A percentile compares a stretch with the other conserved stretches of the same genome.
Evolutionary conservation across 2,113 vertebrate genomes (phyloP).

Genomic region (Trogon surrucura): DNA sequence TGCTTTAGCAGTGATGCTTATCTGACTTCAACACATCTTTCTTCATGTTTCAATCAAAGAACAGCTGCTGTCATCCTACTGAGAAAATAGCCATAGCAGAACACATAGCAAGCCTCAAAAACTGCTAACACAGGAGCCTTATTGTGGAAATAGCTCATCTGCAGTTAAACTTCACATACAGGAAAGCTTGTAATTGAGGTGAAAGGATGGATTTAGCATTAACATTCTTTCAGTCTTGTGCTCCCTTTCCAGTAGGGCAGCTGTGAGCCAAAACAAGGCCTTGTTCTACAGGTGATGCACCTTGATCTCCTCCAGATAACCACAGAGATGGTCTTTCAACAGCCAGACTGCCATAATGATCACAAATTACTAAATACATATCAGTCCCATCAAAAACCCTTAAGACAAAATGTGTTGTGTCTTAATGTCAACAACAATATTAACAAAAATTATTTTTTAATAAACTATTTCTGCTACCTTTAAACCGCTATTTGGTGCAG

Average conservation of each 20-base stretch:
- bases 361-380: not conserved
- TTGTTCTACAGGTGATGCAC: not conserved
- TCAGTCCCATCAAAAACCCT: not conserved
- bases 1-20: conserved; percentile 71
- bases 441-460: not conserved
- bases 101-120: conserved; percentile 5
- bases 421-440: not conserved
- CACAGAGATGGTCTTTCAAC: not conserved
- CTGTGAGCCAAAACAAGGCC: not conserved
- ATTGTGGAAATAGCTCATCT: conserved; percentile 38
- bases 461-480: not conserved
- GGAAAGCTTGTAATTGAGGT: not conserved
- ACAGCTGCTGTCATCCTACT: conserved; percentile 63
- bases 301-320: not conserved
- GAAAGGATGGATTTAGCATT: not conserved
- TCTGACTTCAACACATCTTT: conserved; percentile 77
- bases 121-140: conserved; percentile 30
- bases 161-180: conserved; percentile 2
- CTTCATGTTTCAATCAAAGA: conserved; percentile 78
- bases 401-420: not conserved
- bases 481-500: not conserved
- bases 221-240: not conserved
- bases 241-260: not conserved
- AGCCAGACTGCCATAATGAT: not conserved
- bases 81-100: conserved; percentile 22